Evolutionary conservation across 2,888 invertebrate genomes (phyloP), one percentile per base, ranked within the genome.

Genomic region (Notodonta dromedarius): DNA sequence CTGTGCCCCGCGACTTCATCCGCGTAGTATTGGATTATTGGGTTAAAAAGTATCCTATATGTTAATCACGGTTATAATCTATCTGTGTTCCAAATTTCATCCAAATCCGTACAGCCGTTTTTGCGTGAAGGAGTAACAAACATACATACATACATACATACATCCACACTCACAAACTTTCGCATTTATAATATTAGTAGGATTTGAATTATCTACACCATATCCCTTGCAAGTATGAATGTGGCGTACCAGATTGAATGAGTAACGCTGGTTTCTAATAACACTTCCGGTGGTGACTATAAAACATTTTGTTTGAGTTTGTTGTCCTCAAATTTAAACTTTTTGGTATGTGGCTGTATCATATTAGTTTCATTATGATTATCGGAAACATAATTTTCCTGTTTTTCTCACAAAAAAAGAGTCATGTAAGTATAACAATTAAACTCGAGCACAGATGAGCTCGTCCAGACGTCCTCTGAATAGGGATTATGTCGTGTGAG

Each of bases 391-490:
- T 7, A n/a, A 6, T n/a, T 7, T 48, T 48, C n/a, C 7, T 4
- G 48, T 44, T 44, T 44, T 44, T 11, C 44, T 44, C 44, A 48
- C 12, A 4, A 12, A n/a, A n/a, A 48, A 48, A 14, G n/a, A 39
- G 40, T 11, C 13, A 24, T 24, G 24, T 24, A 24, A 24, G 35
- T 51, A 42, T 56, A 54, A 63, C 59, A 66, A 60, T 66, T 16
- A 61, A 59, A 62, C 52, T 58, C 58, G 57, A 62, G 67, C 59
- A 56, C 51, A 46, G 39, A 35, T 60, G 59, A 63, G 35, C 35
- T 4, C 35, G 35, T 35, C 35, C 35, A 71, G 70, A 63, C 69
- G 65, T 67, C 60, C 70, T 75, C 64, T 78, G 77, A 83, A 83
- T 76, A 77, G 14, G 42, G n/a, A 35, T 56, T 56, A 61, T 71